Evolutionary conservation across 2,113 vertebrate species (phyloP).

Genomic region (Laticauda colubrina): DNA sequence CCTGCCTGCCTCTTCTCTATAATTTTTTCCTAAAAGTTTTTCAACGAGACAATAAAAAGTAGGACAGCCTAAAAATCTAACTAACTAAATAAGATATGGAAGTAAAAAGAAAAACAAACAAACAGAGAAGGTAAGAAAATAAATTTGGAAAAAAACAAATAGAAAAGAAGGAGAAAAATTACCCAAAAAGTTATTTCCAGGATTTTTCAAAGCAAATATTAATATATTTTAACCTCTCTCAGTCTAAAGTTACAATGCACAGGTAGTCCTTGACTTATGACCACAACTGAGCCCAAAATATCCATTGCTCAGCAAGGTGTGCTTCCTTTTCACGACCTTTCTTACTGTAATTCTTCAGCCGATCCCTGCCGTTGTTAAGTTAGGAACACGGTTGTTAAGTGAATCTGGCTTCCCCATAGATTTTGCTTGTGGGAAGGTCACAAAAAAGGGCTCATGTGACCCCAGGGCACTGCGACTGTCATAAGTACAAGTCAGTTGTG

Average conservation of each 20-base stretch:
- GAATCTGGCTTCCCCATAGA: background rate
- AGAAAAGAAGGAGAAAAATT: background rate
- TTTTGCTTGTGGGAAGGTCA: too few species aligned
- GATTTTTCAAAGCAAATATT: too few species aligned
- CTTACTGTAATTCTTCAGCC: background rate
- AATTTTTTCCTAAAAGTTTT: background rate
- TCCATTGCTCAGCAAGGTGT: too few species aligned
- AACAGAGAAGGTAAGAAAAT: background rate
- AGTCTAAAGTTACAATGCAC: too few species aligned
- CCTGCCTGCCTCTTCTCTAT: background rate
- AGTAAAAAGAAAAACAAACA: too few species aligned
- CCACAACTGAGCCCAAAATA: too few species aligned
- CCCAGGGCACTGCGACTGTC: too few species aligned
- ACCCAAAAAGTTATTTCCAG: background rate
- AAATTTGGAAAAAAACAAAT: background rate
- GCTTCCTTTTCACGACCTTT: background rate
- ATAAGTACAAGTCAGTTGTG: too few species aligned
- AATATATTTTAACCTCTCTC: too few species aligned
- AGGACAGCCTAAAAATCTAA: background rate
- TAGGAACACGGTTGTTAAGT: background rate
- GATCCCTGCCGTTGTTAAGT: background rate
- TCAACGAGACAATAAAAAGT: background rate
- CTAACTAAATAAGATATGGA: background rate
- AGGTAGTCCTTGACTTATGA: too few species aligned
- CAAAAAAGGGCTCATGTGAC: too few species aligned